Base-by-base conservation (phyloP, 1,140 invertebrate genomes). In the Trigoniulus corallinus region DNA sequence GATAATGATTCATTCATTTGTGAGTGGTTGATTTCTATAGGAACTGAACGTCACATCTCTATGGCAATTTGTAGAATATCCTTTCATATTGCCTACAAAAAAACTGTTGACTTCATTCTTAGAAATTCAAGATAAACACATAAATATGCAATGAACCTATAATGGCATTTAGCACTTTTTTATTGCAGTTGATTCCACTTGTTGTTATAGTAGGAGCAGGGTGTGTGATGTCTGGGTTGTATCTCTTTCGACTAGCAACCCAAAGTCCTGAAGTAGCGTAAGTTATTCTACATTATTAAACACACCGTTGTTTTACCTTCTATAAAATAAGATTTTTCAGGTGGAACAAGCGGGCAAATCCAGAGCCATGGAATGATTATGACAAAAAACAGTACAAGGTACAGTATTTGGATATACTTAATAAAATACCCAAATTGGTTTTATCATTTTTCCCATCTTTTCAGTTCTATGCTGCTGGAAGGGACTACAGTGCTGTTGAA, bases 371-470 rank as follows among this genome's bases (percentile, higher is more conserved):
- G 78, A 70, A 88, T 57, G 75, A 79, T 51, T 89, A 82, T 62
- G 70, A 72, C 46, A 67, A 76, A 47, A 88, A 85, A 62, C 79
- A 83, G 58, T 86, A 88, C 61, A 88, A 88, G 75, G 84, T 86
- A 69, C 43, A 50, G 27, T 26, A 15, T 42, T n/a, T 37, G 4
- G 4, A 7, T 20, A 18, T 24, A 13, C 3, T 24, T 13, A 25
- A 24, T 23, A n/a, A n/a, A n/a, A n/a, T n/a, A n/a, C n/a, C n/a
- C 3, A 4, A 27, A 37, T 20, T 48, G 10, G 20, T 48, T 7
- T 23, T 46, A 46, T 4, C 4, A n/a, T n/a, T n/a, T 21, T 18
- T 18, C 22, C 15, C 2, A 10, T n/a, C n/a, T 10, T 50, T 10
- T 42, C 18, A 44, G 42, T 44, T 44, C 42, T 24, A 21, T 18